Evolutionary conservation across 2,888 invertebrate genomes (phyloP).

Genomic region (Lottia gigantea): DNA sequence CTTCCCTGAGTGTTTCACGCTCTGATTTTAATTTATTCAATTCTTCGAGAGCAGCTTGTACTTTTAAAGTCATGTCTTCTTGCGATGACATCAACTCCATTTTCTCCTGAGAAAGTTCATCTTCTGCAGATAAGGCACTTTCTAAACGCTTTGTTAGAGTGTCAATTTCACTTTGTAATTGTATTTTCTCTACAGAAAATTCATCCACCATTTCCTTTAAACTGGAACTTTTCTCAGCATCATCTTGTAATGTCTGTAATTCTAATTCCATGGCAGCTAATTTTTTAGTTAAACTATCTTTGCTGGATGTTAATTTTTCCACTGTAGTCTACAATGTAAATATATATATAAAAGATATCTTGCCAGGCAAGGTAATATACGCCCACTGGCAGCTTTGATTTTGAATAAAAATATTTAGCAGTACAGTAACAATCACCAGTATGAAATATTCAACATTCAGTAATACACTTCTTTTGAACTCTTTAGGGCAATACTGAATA

Average conservation of each 20-base stretch:
- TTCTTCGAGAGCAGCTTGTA: conserved; percentile 25
- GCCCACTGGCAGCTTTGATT: no score
- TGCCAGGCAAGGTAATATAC: no score
- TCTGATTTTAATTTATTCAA: conserved; percentile 32
- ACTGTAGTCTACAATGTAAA: conserved; percentile 32
- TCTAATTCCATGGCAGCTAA: conserved; percentile 42
- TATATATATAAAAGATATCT: no score
- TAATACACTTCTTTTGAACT: no score
- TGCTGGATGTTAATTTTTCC: conserved; percentile 43
- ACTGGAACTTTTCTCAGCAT: conserved; percentile 38
- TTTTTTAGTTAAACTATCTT: conserved; percentile 41
- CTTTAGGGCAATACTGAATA: no score
- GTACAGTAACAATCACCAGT: no score
- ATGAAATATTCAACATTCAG: no score
- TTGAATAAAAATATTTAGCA: no score
- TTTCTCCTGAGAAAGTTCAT: conserved; percentile 48
- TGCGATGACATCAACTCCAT: conserved; percentile 38
- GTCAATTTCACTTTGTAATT: conserved; percentile 35
- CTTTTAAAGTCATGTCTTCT: conserved; percentile 30
- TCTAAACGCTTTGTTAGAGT: conserved; percentile 17
- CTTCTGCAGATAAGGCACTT: conserved; percentile 37
- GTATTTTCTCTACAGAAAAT: conserved; percentile 46
- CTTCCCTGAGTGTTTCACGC: neutral
- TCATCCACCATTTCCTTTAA: conserved; percentile 50
- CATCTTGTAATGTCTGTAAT: conserved; percentile 42